Base-by-base conservation (phyloP, 92 coral and sea anemone species). In the Epizoanthus scotinus region DNA sequence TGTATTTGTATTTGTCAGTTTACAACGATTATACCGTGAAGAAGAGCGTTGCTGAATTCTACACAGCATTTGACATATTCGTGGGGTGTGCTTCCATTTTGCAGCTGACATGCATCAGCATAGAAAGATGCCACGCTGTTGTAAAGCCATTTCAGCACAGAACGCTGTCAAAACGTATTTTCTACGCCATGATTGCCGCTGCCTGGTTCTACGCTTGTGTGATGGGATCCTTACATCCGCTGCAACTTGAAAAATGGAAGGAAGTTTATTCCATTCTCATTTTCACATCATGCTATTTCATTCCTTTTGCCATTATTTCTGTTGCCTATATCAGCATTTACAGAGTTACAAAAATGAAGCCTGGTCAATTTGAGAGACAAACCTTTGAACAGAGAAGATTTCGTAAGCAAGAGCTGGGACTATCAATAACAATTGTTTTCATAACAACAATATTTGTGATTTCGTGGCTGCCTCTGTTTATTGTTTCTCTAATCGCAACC, bases 121-220 rank as follows among this genome's bases (percentile, higher is more conserved):
- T 91, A 17, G 98, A 94, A 44, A 81, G 98, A 10, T 94, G 98
- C 70, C 92, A 91, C 68, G 94, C 98, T 2, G 89, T 94, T 62
- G 95, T 94, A 22, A 84, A 86, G 54, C 98, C 98, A 15, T 71
- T 94, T 25, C 88, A 86, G 28, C 98, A 94, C 84, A 84, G 98
- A 29, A 81, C 93, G 14, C 75, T 91, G 72, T 81, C 93, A 0
- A 86, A 58, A 77, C 83, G 63, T 54, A 68, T 89, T 25, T 89
- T 89, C 64, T 82, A 89, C 68, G 86, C 88, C 27, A 78, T 91
- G 93, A 85, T 91, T 10, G 62, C 81, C n/a, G 70, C 83, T 19
- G 90, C 94, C 0, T 94, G 98, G 98, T 21, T 85, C 14, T 90
- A 91, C 64, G 93, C 98, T 14, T 79, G 75, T 19, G 66, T 87